Conservation (phyloP, 1,140 invertebrate genomes). For the Ips typographus region DNA sequence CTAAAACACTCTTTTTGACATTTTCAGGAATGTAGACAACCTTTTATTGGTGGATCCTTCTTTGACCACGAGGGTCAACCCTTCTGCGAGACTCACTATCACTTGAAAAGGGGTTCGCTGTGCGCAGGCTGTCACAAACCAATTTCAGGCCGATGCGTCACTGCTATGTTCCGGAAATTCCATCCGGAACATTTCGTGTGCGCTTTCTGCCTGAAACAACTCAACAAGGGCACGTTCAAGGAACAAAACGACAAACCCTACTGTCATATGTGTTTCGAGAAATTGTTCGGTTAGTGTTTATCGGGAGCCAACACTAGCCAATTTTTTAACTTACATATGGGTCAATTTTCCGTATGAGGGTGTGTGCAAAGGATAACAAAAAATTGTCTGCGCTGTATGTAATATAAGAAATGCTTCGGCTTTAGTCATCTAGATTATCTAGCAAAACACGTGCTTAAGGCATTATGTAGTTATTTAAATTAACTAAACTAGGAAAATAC, state of each 20-base stretch:
- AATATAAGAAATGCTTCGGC: not conserved
- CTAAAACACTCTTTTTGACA: not conserved
- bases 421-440: too few relatives aligned
- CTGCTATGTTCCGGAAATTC: conserved; percentile 98
- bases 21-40: conserved; percentile 85
- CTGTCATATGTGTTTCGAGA: conserved; percentile 96
- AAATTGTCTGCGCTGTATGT: not conserved
- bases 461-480: too few relatives aligned
- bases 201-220: conserved; percentile 94
- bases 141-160: conserved; percentile 96
- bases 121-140: conserved; percentile 98
- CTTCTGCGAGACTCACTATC: conserved; percentile 98
- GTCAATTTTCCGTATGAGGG: not conserved
- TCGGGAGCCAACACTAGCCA: not conserved
- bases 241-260: conserved; percentile 98
- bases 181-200: conserved; percentile 99
- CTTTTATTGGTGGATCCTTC: conserved; percentile 91
- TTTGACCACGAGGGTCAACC: conserved; percentile 95
- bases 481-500: too few relatives aligned
- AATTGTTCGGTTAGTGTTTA: conserved; percentile 79
- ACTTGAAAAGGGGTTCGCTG: conserved; percentile 92
- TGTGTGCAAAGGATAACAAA: not conserved
- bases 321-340: not conserved
- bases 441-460: too few relatives aligned
- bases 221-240: conserved; percentile 98